Evolutionary conservation across 1,140 invertebrate genomes (phyloP), one percentile per base, ranked within the genome.

Genomic region (Zaprionus davidi): DNA sequence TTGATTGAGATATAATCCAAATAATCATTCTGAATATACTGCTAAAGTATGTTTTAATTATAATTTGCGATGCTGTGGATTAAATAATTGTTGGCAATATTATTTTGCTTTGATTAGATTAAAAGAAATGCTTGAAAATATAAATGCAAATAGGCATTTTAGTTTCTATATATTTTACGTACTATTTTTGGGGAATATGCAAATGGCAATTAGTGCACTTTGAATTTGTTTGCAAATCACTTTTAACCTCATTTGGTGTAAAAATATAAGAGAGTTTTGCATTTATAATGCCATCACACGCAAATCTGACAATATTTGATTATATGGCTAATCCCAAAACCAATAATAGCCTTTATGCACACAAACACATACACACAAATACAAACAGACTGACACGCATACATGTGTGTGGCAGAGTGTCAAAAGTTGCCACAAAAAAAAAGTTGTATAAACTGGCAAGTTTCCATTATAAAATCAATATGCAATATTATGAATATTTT

Each of bases 401-500:
- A 46, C 34, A 36, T 17, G 31, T 34, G 9, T 11, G 31, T 36
- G 26, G 20, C 63, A 36, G 12, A 17, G 53, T 71, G 67, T 75
- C 24, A 70, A 63, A 70, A 41, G 59, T 59, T 62, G 36, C 56
- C 63, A 41, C 38, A 55, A 55, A 56, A 55, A 56, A 64, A 82
- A 78, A 81, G 84, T 87, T 88, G 81, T 81, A 78, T 65, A 70
- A 88, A 87, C 85, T 72, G 22, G 9, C 36, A 69, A 60, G 38
- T 58, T 75, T 66, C 55, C 71, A 75, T 84, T 81, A 78, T 80
- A 88, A 84, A 88, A 88, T 88, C 84, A 90, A 88, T 88, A 88
- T 63, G 75, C 63, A 59, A 83, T 64, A 79, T 57, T 79, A 84
- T 88, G 69, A 81, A 88, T 88, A 88, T 84, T 90, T 88, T 67